Evolutionary conservation across 1,140 invertebrate genomes (phyloP).

Genomic region (Papilio glaucus): DNA sequence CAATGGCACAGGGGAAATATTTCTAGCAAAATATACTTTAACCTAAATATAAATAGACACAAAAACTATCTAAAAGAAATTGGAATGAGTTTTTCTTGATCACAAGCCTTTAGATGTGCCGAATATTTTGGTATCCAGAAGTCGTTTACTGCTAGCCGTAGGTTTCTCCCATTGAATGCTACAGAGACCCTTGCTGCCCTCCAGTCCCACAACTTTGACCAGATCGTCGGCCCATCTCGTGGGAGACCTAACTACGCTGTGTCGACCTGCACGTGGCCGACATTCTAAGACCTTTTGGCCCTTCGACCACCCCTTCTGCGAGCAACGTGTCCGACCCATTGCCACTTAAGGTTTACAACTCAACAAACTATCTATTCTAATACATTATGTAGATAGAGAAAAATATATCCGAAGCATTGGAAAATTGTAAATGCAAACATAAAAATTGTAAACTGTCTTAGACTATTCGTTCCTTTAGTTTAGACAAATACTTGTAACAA

Average conservation of each 20-base stretch:
- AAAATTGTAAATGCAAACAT: constrained; percentile 21
- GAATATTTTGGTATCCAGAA: constrained; percentile 41
- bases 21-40: neutral
- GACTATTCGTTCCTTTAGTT: neutral
- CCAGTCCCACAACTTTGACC: too few relatives aligned
- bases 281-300: too few relatives aligned
- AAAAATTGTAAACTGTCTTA: neutral
- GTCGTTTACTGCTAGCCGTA: too few relatives aligned
- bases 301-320: too few relatives aligned
- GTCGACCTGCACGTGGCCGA: too few relatives aligned
- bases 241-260: too few relatives aligned
- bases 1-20: constrained; percentile 26
- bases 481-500: neutral
- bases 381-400: constrained; percentile 34
- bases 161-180: too few relatives aligned
- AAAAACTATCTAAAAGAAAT: constrained; percentile 42
- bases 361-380: too few relatives aligned
- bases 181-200: too few relatives aligned
- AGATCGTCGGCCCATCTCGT: too few relatives aligned
- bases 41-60: constrained; percentile 9
- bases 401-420: neutral
- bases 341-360: too few relatives aligned
- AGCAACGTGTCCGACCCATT: too few relatives aligned
- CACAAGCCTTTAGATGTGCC: constrained; percentile 65
- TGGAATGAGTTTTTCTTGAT: constrained; percentile 71